Conservation (phyloP, 1,140 invertebrate genomes). For the Lasioglossum albipes region DNA sequence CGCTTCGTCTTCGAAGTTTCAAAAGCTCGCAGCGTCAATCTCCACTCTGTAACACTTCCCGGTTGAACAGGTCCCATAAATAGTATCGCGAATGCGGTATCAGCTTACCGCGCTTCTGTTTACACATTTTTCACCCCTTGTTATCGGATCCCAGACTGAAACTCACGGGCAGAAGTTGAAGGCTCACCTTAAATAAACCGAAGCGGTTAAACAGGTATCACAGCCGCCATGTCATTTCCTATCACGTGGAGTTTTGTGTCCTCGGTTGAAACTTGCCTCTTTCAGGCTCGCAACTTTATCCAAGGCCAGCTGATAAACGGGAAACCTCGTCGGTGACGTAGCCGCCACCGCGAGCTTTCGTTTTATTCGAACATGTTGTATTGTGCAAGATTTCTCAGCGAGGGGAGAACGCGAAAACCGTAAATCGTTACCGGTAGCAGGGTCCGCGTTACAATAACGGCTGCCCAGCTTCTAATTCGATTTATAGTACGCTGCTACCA, state of each 20-base stretch:
- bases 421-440: not conserved
- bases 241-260: not conserved
- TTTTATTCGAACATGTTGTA: not conserved
- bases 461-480: not conserved
- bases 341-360: not conserved
- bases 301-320: conserved; percentile 2
- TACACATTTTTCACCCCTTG: conserved; percentile 14
- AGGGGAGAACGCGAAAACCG: not conserved
- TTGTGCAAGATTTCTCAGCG: not conserved
- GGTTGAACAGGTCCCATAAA: not conserved
- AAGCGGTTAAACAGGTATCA: not conserved
- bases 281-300: not conserved
- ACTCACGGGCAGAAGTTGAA: not conserved
- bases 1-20: not conserved
- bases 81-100: conserved; percentile 10
- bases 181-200: conserved; percentile 13
- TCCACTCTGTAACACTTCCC: not conserved
- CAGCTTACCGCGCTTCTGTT: conserved; percentile 12
- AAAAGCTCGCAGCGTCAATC: no score
- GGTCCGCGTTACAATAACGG: not conserved
- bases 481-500: not conserved
- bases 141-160: conserved; percentile 7
- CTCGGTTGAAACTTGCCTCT: conserved; percentile 1
- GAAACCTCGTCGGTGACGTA: not conserved
- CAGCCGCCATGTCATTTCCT: not conserved